Evolutionary conservation across 2,888 invertebrate genomes (phyloP).

Genomic region (Ctena decussata): DNA sequence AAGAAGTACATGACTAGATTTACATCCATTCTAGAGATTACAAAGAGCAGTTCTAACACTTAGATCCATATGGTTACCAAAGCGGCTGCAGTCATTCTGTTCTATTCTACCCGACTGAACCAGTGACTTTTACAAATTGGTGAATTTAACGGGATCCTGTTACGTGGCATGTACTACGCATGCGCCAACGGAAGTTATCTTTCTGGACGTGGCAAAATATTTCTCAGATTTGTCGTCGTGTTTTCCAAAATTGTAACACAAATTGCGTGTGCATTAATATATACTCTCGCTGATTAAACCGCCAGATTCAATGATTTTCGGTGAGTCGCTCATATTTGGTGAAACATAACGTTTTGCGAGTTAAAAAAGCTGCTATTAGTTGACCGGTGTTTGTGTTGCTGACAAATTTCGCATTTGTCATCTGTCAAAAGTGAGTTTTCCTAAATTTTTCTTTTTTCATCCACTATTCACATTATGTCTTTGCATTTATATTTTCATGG

Average conservation of each 20-base stretch:
- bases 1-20: too few species aligned
- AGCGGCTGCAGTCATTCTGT: too few species aligned
- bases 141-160: conserved; percentile 20
- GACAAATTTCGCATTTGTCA: neutral
- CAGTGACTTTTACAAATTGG: neutral
- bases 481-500: too few species aligned
- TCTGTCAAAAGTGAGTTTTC: neutral
- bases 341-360: neutral
- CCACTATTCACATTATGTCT: too few species aligned
- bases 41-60: too few species aligned
- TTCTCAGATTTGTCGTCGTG: conserved; percentile 66
- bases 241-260: conserved; percentile 17
- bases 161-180: conserved; percentile 85
- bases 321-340: neutral
- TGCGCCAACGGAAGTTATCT: conserved; percentile 75
- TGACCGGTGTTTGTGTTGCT: conserved; percentile 6
- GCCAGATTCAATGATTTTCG: neutral
- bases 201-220: conserved; percentile 82
- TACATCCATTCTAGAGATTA: too few species aligned
- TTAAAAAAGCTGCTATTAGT: neutral
- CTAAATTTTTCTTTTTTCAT: too few species aligned
- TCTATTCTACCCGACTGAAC: too few species aligned
- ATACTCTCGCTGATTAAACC: neutral
- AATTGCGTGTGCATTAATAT: neutral
- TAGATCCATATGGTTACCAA: too few species aligned